Conservation (phyloP, 1,140 invertebrate species). For the Monochamus saltuarius region DNA sequence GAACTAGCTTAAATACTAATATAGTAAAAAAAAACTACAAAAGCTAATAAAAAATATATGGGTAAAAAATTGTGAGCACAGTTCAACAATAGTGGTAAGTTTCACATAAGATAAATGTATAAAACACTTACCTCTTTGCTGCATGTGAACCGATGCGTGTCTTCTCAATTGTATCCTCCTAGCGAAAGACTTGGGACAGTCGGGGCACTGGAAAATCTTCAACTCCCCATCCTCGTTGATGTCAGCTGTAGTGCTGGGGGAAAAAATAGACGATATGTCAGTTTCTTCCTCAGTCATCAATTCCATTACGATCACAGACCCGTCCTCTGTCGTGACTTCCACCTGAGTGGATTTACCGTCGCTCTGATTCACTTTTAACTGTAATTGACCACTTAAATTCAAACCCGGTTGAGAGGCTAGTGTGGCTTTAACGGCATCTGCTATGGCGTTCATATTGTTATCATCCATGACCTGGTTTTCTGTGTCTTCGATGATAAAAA, state of each 20-base stretch:
- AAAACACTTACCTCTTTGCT: slow-evolving; percentile 56
- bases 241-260: slow-evolving; percentile 19
- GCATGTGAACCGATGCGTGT: slow-evolving; percentile 63
- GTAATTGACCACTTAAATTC: slow-evolving; percentile 41
- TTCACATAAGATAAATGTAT: no score
- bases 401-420: slow-evolving; percentile 46
- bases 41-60: no score
- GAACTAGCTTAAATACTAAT: no score
- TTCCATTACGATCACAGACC: slow-evolving; percentile 53
- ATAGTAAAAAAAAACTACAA: no score
- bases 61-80: no score
- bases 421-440: slow-evolving; percentile 50
- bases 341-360: slow-evolving; percentile 51
- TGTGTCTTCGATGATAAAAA: slow-evolving; percentile 38
- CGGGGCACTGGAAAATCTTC: slow-evolving; percentile 60
- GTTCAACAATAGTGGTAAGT: no score
- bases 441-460: slow-evolving; percentile 46
- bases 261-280: neutral
- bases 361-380: slow-evolving; percentile 49
- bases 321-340: slow-evolving; percentile 53
- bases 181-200: slow-evolving; percentile 61
- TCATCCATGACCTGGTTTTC: slow-evolving; percentile 36
- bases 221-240: slow-evolving; percentile 53
- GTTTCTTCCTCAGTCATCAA: slow-evolving; percentile 49
- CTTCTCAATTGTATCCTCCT: slow-evolving; percentile 60